Base-by-base conservation (phyloP, 2,113 vertebrate species). In the Paracanthobrama guichenoti region DNA sequence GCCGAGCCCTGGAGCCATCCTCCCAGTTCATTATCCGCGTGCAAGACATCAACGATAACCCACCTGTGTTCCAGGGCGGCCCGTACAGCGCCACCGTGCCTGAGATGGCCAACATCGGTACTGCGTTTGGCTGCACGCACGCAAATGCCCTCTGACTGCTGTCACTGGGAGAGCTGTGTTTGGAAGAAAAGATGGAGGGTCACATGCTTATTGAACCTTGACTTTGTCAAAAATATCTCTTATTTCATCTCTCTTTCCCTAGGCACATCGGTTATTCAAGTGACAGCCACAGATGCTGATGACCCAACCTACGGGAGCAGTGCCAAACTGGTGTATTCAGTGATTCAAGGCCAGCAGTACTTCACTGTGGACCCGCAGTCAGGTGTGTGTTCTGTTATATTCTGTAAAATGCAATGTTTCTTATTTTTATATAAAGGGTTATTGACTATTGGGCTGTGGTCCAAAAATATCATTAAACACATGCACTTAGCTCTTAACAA, bases 41-140 rank as follows among this genome's bases (percentile, higher is more conserved):
- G 87, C 96, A 97, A 88, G 96, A 97, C 93, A 96, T 97, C 90
- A 97, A 97, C 16, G 96, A 97, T 93, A 97, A 97, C 87, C 93
- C 96, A 0, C 96, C 96, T 1, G 62, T 96, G 90, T 97, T 97
- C 89, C 92, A 93, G 48, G 88, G 89, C 0, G 94, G 94, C 20
- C 94, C 94, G 22, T 96, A 97, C 86, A 92, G 94, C 9, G 96
- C 96, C 90, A 95, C 93, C 0, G 96, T 97, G 74, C 95, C 96
- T 0, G 96, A 97, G 93, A 97, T 97, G 96, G 95, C 96, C 90
- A 96, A 96, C 59, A 95, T 97, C 83, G 94, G 94, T 94, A 93
- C 42, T 78, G 53, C 69, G 31, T 39, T 8, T 12, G 4, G 14
- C 24, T 48, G 11, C 71, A 53, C 26, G 31, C 55, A 53, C 28